Evolutionary conservation across 2,113 vertebrate species (phyloP).

Genomic region (Gasterosteus nipponicus): DNA sequence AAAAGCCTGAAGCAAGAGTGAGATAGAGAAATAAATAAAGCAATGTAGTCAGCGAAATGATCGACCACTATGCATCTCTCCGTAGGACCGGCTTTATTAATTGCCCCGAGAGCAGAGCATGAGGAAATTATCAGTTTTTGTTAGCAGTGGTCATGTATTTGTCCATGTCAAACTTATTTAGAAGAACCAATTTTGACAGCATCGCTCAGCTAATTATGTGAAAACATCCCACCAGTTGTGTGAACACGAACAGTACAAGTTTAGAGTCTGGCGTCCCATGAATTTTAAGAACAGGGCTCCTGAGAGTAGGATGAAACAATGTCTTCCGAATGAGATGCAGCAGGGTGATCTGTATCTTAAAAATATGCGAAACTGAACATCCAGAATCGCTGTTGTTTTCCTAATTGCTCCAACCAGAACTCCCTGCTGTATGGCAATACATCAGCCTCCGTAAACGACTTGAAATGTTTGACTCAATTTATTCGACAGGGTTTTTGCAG

Average conservation of each 20-base stretch:
- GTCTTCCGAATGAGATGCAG: neutral
- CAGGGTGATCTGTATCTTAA: neutral
- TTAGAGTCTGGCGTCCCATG: neutral
- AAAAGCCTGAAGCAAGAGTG: slow-evolving; percentile 22
- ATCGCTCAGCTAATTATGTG: slow-evolving; percentile 1
- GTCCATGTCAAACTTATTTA: slow-evolving; percentile 5
- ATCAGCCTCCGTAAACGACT: neutral
- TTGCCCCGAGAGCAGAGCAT: neutral
- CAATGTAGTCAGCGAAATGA: neutral
- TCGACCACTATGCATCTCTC: slow-evolving; percentile 1
- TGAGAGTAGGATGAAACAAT: neutral
- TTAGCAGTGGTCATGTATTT: slow-evolving; percentile 1
- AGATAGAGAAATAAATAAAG: neutral
- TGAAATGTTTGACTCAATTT: neutral
- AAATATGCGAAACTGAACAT: neutral
- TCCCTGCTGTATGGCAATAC: neutral
- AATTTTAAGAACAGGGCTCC: slow-evolving; percentile 5
- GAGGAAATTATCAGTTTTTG: slow-evolving; percentile 1
- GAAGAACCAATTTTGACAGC: neutral
- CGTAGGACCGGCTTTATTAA: neutral
- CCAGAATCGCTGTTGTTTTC: neutral
- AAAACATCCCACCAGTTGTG: neutral
- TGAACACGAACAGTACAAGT: slow-evolving; percentile 20
- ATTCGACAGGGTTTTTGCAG: neutral
- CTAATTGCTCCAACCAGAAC: neutral